phyloP scores from a whole-genome alignment of 64 coral and sea anemone genomes.

The Porites lutea region DNA sequence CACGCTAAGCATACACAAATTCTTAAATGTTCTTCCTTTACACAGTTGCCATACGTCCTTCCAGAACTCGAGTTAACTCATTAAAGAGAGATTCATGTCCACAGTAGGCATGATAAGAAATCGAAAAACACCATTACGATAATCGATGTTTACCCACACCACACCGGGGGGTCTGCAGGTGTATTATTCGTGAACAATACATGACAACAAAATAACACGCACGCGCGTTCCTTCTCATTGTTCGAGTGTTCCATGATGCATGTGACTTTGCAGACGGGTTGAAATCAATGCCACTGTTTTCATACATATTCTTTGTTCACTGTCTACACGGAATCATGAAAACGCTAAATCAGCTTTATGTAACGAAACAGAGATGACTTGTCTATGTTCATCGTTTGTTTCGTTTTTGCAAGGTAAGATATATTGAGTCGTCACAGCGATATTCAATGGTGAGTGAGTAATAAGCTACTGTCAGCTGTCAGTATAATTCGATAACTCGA shows the following conservation, averaged over 20 bases:
- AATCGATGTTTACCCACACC: not conserved
- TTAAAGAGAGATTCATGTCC: too few relatives aligned
- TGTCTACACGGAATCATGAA: not conserved
- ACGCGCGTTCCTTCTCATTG: not conserved
- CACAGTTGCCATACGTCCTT: too few relatives aligned
- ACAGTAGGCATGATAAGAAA: not conserved
- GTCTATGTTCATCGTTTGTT: not conserved
- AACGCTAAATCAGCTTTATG: not conserved
- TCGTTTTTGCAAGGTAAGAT: not conserved
- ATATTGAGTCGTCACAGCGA: not conserved
- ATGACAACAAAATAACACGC: conserved; percentile 14
- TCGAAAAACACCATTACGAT: not conserved
- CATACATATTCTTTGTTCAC: not conserved
- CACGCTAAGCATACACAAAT: too few relatives aligned
- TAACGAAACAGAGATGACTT: not conserved
- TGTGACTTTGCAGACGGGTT: not conserved
- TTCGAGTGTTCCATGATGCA: too few relatives aligned
- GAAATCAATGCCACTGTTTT: not conserved
- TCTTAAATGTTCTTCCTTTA: too few relatives aligned
- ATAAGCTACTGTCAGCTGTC: not conserved
- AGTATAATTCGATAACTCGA: not conserved
- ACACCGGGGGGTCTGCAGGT: not conserved
- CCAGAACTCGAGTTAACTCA: too few relatives aligned
- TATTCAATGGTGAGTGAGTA: not conserved
- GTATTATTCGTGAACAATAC: conserved; percentile 34